Evolutionary conservation across 2,113 vertebrate genomes (phyloP).

Genomic region (Fulica atra): DNA sequence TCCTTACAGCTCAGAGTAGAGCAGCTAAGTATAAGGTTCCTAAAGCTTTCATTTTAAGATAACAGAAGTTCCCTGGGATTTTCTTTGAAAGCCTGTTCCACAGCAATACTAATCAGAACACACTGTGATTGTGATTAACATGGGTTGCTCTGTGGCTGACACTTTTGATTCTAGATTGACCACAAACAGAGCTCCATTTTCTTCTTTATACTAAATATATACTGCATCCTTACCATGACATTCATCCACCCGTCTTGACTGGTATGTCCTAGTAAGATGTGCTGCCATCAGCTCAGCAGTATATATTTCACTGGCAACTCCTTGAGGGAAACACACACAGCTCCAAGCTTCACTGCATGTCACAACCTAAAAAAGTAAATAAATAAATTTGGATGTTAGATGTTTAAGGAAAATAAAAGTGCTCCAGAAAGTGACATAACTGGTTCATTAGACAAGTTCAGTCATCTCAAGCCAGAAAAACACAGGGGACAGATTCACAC

Average conservation of each 20-base stretch:
- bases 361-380: not conserved
- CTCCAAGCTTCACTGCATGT: not conserved
- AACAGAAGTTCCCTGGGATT: slow-evolving; percentile 32
- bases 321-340: not conserved
- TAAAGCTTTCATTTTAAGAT: slow-evolving; percentile 30
- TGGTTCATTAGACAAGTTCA: not conserved
- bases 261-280: not conserved
- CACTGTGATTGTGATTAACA: slow-evolving; percentile 18
- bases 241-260: slow-evolving; percentile 35
- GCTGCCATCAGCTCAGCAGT: not conserved
- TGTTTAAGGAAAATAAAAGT: not conserved
- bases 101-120: not conserved
- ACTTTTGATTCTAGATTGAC: not conserved
- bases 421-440: not conserved
- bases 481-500: not conserved
- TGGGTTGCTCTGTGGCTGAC: not conserved
- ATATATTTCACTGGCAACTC: not conserved
- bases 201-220: not conserved
- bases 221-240: not conserved
- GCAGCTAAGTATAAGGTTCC: not conserved
- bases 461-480: not conserved
- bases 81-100: slow-evolving; percentile 18
- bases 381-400: not conserved
- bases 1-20: not conserved
- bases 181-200: not conserved